Evolutionary conservation across 23 tunicate genomes (phyloP), one percentile per base, ranked within the genome.

Genomic region (Aplidium turbinatum): DNA sequence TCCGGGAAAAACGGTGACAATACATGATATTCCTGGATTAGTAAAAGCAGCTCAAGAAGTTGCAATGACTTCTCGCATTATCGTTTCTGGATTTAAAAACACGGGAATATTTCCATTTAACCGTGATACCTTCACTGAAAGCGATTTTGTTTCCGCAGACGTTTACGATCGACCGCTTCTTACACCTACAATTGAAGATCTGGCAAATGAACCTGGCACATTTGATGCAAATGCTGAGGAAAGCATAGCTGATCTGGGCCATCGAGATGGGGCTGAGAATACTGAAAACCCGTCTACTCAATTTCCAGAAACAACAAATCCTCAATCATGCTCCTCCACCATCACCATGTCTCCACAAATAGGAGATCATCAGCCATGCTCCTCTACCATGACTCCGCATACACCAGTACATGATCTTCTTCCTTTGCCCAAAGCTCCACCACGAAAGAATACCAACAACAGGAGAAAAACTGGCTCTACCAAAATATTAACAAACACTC

Each of bases 41-140:
- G 77, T 72, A 3, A 72, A 50, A 47, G 28, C 57, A 47, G 77
- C 69, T 11, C 60, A 23, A 19, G 40, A 31, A 3, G 36, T 60
- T 26, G 68, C 68, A 20, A 60, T 60, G 20, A 60, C 38, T 60
- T 60, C 68, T 30, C 68, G 68, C 31, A 27, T 28, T 60, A 30
- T 60, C 36, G 36, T 60, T 60, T 26, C 68, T 60, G 68, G 20
- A 5, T 60, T 60, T 31, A 60, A 31, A 31, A 60, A 31, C 38
- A 60, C 36, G 7, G 68, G 61, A 54, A 54, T 54, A 54, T 54
- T 54, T 54, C 24, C 61, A 5, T 54, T 54, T 20, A 54, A 54
- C 20, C 68, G 68, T 60, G 36, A 60, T n/a, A 60, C 36, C 31
- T 60, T 6, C 68, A 26, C 68, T 60, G 68, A 60, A 60, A 30